These are phyloP conservation scores for Cyclura pinguis DNA, from an alignment of 2,797 vertebrate genomes.

Conservation along the genomic window DNA sequence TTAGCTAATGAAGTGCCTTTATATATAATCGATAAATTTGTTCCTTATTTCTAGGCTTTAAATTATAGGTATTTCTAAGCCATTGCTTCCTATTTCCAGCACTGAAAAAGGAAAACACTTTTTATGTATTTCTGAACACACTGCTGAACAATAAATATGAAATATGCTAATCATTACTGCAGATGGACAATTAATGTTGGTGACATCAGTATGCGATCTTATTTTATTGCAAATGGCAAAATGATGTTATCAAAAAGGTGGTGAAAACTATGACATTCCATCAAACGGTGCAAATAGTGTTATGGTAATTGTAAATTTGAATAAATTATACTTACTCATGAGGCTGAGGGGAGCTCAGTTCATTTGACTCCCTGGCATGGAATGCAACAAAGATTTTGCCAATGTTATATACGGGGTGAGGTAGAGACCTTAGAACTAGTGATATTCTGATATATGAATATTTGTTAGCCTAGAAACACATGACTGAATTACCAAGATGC, in stretches of 20 bases:
- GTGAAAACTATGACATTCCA: neutral
- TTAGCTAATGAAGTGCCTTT: neutral
- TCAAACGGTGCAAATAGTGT: neutral
- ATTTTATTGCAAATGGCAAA: slow-evolving; percentile 23
- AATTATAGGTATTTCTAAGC: neutral
- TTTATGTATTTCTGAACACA: slow-evolving; percentile 1
- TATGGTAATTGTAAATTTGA: neutral
- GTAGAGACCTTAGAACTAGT: neutral
- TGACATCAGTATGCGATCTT: slow-evolving; percentile 2
- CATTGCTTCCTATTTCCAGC: neutral
- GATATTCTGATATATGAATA: slow-evolving; percentile 4
- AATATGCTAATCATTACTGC: slow-evolving; percentile 8
- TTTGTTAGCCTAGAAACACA: neutral
- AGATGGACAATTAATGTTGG: slow-evolving; percentile 19
- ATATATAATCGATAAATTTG: neutral
- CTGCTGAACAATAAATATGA: slow-evolving; percentile 21
- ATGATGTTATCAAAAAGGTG: neutral
- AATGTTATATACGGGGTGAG: neutral
- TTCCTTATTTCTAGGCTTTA: neutral
- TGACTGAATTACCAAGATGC: neutral
- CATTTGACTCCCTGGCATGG: slow-evolving; percentile 1
- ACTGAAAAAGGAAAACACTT: neutral
- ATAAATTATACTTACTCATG: neutral
- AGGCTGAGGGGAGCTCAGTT: neutral
- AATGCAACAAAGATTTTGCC: neutral